A percentile compares a stretch with the other conserved stretches of the same genome.
phyloP scores from a whole-genome alignment of 37 sponge, comb jelly and placozoan species.

The Cliona cf. orientalis region DNA sequence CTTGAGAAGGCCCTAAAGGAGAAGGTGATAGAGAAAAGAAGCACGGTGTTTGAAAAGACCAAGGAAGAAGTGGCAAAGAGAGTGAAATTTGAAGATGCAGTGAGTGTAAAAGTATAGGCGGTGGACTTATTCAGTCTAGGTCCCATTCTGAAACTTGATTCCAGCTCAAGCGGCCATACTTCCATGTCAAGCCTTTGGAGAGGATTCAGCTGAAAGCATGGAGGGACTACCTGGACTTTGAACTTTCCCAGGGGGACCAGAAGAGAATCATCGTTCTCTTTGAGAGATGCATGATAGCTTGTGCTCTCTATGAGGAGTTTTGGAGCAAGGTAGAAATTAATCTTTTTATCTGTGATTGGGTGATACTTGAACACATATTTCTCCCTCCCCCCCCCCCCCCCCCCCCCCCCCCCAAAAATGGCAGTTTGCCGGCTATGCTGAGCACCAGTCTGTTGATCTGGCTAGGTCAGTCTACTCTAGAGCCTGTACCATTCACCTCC shows the following conservation, averaged over 20 bases:
- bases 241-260: conserved; percentile 64
- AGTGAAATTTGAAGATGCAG: conserved; percentile 60
- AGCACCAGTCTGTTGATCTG: conserved; percentile 21
- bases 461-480: conserved; percentile 59
- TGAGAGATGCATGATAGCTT: conserved; percentile 91
- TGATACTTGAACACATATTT: neutral
- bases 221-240: conserved; percentile 89
- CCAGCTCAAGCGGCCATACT: conserved; percentile 91
- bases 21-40: conserved; percentile 32
- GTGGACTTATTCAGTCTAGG: neutral
- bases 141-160: neutral
- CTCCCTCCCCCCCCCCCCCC: neutral
- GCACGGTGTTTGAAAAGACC: conserved; percentile 31
- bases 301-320: conserved; percentile 92
- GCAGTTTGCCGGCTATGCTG: conserved; percentile 76
- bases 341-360: neutral
- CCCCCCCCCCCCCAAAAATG: neutral
- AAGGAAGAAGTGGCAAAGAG: conserved; percentile 62
- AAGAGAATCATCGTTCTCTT: conserved; percentile 68
- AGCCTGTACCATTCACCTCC: conserved; percentile 75
- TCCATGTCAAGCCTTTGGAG: conserved; percentile 89
- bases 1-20: conserved; percentile 7
- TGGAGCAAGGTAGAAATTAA: conserved; percentile 83
- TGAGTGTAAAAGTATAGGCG: conserved; percentile 18
- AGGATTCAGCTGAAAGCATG: conserved; percentile 86